These are phyloP conservation scores for Tetraneura akinire DNA, from an alignment of 1,140 invertebrate genomes.

Conservation along the genomic window DNA sequence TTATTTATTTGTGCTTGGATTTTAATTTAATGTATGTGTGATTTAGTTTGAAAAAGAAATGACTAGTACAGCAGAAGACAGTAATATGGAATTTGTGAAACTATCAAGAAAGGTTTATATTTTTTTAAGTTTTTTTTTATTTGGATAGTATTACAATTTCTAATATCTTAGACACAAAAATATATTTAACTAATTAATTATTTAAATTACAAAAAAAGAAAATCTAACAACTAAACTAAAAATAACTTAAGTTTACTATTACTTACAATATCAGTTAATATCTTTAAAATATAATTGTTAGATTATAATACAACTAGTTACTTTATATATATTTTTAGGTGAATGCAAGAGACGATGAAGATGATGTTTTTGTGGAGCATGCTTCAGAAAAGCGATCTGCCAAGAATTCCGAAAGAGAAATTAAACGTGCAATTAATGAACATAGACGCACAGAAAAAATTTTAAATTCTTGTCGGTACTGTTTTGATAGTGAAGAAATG, in stretches of 20 bases:
- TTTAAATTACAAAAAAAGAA: slow-evolving; percentile 19
- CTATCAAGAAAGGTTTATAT: slow-evolving; percentile 68
- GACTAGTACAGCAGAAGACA: slow-evolving; percentile 75
- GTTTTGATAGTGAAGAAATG: slow-evolving; percentile 78
- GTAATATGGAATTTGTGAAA: slow-evolving; percentile 78
- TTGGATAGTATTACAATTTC: too few relatives aligned
- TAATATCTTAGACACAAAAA: too few relatives aligned
- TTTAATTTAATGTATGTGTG: slow-evolving; percentile 57
- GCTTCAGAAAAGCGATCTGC: slow-evolving; percentile 66
- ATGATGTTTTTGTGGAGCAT: slow-evolving; percentile 82
- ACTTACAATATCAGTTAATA: too few relatives aligned
- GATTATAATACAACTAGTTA: not conserved
- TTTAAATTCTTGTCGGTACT: slow-evolving; percentile 79
- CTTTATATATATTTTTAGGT: slow-evolving; percentile 10
- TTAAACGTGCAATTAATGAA: slow-evolving; percentile 70
- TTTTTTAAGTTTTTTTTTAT: too few relatives aligned
- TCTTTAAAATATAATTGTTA: not conserved
- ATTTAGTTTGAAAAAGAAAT: slow-evolving; percentile 87
- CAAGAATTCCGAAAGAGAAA: slow-evolving; percentile 66
- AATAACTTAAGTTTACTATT: too few relatives aligned
- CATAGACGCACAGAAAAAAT: slow-evolving; percentile 69
- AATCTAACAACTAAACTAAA: too few relatives aligned
- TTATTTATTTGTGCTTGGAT: slow-evolving; percentile 14
- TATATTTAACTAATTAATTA: not conserved
- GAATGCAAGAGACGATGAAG: slow-evolving; percentile 57